Evolutionary conservation across 2,797 vertebrate genomes (phyloP), one percentile per base, ranked within the genome.

Genomic region (Spea hammondii): DNA sequence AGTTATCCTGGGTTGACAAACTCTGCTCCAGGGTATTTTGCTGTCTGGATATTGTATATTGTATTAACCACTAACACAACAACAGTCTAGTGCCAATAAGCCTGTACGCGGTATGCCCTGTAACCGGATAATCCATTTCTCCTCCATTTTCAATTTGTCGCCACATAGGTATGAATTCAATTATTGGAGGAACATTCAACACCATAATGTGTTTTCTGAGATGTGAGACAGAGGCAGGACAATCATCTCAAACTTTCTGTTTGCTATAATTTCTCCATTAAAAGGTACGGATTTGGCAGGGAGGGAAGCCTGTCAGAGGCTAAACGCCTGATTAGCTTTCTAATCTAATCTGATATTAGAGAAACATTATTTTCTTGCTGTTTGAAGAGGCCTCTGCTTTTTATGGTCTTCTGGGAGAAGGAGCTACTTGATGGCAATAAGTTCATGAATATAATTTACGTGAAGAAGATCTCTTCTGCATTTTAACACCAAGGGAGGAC

Each of bases 331-430:
- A 78, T 82, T 77, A 74, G 80, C 75, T 82, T 78, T 74, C 75
- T 74, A 82, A 82, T 82, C 75, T 82, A 78, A 82, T 74, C 65
- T 78, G 75, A 82, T 77, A 77, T 82, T 82, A 82, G 75, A 82
- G 80, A 78, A 82, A 82, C 75, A 78, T 77, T 82, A 82, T 78
- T 82, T 82, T 70, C 75, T 70, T 72, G 65, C 70, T 70, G 14
- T 78, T 77, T 82, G 75, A 82, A 82, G 75, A 78, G 75, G 70
- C 65, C 70, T 72, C 51, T 73, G 69, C 46, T 73, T 82, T 80
- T 81, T 81, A 80, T 72, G 54, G 75, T 75, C 73, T 74, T 78
- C 70, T 65, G 75, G 80, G 80, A 82, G 59, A 70, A 74, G 70
- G 54, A 74, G 75, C 59, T 76, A 73, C 79, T 82, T 82, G 70